Percentiles rank a stretch among this genome's conserved stretches.
These are phyloP conservation scores for Tachina fera DNA, from an alignment of 2,888 invertebrate genomes.

Conservation along the genomic window DNA sequence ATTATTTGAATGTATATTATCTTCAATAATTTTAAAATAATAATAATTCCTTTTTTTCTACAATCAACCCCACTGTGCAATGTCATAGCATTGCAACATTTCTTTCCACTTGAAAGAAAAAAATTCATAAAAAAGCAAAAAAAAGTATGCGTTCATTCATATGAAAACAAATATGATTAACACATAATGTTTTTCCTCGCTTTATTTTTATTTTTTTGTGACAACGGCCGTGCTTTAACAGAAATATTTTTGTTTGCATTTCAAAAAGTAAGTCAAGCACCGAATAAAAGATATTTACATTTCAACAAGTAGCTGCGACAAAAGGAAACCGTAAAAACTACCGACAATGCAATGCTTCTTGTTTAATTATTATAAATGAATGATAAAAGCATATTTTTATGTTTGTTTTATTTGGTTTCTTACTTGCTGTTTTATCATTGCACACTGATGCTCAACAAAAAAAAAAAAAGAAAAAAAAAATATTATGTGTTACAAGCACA, in stretches of 20 bases:
- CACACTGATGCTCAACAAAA: not conserved
- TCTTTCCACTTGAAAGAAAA: not conserved
- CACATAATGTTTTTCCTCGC: not conserved
- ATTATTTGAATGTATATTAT: no score
- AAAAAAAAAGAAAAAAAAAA: not conserved
- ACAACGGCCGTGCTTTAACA: not conserved
- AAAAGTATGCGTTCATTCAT: not conserved
- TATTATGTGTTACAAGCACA: not conserved
- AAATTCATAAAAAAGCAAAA: not conserved
- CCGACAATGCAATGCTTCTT: slow-evolving; percentile 49
- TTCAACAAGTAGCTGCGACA: slow-evolving; percentile 14
- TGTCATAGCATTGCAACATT: not conserved
- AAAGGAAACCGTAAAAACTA: not conserved
- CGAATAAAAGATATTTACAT: not conserved
- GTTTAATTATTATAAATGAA: slow-evolving; percentile 37
- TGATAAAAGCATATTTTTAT: slow-evolving; percentile 15
- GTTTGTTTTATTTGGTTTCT: not conserved
- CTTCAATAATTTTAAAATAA: no score
- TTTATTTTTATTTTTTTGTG: not conserved
- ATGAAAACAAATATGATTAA: slow-evolving; percentile 40
- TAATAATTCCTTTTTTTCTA: no score
- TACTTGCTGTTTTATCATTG: not conserved
- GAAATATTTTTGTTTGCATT: not conserved
- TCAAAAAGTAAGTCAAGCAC: slow-evolving; percentile 31
- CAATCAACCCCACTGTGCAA: not conserved